These are phyloP conservation scores for Cottus gobio DNA, from an alignment of 2,113 vertebrate genomes.

Conservation along the genomic window DNA sequence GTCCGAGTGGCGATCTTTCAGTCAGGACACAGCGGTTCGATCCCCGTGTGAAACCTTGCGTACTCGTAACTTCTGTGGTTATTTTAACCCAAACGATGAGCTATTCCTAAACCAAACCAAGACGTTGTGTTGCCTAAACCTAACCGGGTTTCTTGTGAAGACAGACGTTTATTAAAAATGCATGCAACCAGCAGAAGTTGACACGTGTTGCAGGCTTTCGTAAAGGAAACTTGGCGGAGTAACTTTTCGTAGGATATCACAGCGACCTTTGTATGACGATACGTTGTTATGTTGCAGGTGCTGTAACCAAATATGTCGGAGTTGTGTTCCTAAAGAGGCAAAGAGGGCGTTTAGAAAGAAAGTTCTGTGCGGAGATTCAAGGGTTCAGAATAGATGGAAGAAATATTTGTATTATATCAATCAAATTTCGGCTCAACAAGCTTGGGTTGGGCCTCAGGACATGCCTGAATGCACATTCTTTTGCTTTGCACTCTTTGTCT, in stretches of 20 bases:
- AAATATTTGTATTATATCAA: neutral
- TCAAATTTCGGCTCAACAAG: conserved; percentile 2
- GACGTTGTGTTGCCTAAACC: neutral
- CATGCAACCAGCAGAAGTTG: no score
- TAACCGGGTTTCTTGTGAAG: no score
- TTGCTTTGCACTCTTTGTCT: conserved; percentile 49
- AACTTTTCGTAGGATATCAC: neutral
- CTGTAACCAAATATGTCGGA: neutral
- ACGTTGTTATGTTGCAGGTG: conserved; percentile 21
- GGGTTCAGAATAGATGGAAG: neutral
- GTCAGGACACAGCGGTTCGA: no score
- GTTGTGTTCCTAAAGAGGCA: neutral
- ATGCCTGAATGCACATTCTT: conserved; percentile 56
- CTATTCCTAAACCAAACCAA: neutral
- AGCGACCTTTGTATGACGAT: no score
- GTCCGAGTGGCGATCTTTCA: no score
- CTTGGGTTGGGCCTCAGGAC: conserved; percentile 29
- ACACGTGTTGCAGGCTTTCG: no score
- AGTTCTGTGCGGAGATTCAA: neutral
- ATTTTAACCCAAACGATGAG: no score
- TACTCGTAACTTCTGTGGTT: no score
- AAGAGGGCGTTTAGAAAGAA: neutral
- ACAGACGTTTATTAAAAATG: no score
- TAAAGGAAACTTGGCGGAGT: no score
- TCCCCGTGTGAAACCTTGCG: no score